A percentile compares a stretch with the other conserved stretches of the same genome.
These are phyloP conservation scores for Pseudanteris insignis DNA, from an alignment of 2,888 invertebrate genomes.

Conservation along the genomic window DNA sequence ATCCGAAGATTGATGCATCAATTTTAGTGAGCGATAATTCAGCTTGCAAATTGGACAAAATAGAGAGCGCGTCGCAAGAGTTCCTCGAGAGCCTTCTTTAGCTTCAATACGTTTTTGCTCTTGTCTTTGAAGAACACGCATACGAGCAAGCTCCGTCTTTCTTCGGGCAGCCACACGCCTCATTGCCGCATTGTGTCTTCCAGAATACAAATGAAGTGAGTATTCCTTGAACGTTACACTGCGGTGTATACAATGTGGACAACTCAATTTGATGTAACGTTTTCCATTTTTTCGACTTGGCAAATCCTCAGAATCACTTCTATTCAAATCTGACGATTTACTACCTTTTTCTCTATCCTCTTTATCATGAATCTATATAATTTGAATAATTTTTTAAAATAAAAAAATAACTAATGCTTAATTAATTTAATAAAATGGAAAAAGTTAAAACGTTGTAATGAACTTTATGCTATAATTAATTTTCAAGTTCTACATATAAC, in stretches of 20 bases:
- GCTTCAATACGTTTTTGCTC: conserved; percentile 82
- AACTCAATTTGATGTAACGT: conserved; percentile 76
- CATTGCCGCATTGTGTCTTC: conserved; percentile 79
- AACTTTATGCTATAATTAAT: no score
- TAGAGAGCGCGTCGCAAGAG: conserved; percentile 71
- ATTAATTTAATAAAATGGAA: not conserved
- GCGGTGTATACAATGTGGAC: conserved; percentile 81
- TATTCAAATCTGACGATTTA: conserved; percentile 60
- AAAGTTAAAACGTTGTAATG: not conserved
- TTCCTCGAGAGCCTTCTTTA: conserved; percentile 71
- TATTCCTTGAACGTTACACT: conserved; percentile 81
- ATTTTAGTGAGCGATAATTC: conserved; percentile 79
- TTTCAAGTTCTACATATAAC: no score
- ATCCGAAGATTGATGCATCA: conserved; percentile 81
- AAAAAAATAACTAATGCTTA: not conserved
- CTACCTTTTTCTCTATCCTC: conserved; percentile 62
- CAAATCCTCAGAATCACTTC: conserved; percentile 62
- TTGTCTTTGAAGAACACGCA: conserved; percentile 82
- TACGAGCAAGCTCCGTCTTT: conserved; percentile 77
- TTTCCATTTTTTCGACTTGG: conserved; percentile 63
- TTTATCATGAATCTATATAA: conserved; percentile 58
- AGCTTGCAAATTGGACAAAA: conserved; percentile 81
- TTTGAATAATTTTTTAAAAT: conserved; percentile 5
- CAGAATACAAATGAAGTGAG: conserved; percentile 76
- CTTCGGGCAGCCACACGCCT: conserved; percentile 78